Conservation (phyloP, 2,888 invertebrate genomes). For the Hirtodrosophila confusa region DNA sequence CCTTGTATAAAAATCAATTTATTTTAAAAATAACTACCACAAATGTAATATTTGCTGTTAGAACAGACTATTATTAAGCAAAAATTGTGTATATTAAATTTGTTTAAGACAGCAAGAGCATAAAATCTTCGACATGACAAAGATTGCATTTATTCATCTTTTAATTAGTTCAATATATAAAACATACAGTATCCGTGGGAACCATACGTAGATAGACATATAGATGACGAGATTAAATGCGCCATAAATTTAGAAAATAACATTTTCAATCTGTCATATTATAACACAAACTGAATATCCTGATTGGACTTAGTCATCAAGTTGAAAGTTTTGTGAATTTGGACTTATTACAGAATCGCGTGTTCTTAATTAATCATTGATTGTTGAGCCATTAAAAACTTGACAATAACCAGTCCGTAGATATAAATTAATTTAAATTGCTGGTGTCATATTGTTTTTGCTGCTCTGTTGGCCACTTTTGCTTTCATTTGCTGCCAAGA, state of each 20-base stretch:
- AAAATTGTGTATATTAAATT: neutral
- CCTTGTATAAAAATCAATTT: no score
- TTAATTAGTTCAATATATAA: slow-evolving; percentile 39
- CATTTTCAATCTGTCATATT: no score
- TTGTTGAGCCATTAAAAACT: slow-evolving; percentile 32
- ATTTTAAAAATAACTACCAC: no score
- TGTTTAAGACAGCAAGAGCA: slow-evolving; percentile 9
- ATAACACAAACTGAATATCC: no score
- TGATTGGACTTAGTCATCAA: no score
- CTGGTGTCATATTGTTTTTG: slow-evolving; percentile 40
- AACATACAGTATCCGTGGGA: slow-evolving; percentile 35
- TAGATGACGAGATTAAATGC: no score
- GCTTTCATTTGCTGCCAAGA: slow-evolving; percentile 67
- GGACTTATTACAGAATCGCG: slow-evolving; percentile 12
- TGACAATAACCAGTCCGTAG: slow-evolving; percentile 33
- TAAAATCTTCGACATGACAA: neutral
- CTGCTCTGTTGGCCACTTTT: slow-evolving; percentile 38
- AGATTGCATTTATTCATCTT: neutral
- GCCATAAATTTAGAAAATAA: no score
- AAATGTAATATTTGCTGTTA: no score
- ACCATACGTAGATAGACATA: neutral
- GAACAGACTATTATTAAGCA: no score
- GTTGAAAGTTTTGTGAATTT: neutral
- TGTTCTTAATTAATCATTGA: slow-evolving; percentile 44
- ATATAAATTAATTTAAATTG: slow-evolving; percentile 59